Evolutionary conservation across 2,113 vertebrate species (phyloP).

Genomic region (Mesembrinibis cayennensis): DNA sequence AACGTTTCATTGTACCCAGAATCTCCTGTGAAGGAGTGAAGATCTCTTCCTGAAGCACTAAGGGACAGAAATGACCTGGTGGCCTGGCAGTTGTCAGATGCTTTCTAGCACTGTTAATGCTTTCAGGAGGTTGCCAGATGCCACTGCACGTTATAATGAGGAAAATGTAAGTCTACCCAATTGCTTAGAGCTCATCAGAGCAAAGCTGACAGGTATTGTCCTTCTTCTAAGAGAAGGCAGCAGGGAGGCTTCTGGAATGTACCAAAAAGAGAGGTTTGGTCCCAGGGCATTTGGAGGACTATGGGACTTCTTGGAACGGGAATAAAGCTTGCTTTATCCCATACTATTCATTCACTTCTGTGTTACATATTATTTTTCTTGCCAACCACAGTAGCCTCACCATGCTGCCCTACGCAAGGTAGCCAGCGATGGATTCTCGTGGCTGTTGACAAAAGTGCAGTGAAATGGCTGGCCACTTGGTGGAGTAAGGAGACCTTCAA

Average conservation of each 20-base stretch:
- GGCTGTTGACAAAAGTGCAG: background rate
- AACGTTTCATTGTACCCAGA: background rate
- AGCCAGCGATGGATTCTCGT: background rate
- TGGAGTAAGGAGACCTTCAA: constrained; percentile 21
- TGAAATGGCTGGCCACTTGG: background rate
- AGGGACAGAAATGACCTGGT: background rate
- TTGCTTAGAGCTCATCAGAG: background rate
- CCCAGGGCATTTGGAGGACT: background rate
- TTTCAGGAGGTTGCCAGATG: background rate
- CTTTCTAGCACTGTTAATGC: background rate
- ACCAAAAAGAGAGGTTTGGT: background rate
- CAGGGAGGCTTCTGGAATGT: background rate
- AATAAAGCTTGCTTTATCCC: background rate
- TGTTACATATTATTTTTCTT: accelerated
- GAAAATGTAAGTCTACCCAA: background rate
- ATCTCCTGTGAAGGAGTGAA: background rate
- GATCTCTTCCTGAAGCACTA: background rate
- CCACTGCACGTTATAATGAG: background rate
- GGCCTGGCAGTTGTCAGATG: background rate
- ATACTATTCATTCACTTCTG: background rate
- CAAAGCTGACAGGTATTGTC: background rate
- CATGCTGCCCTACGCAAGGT: background rate
- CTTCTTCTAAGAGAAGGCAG: background rate
- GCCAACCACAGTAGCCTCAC: background rate
- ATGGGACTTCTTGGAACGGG: background rate